Base-by-base conservation (phyloP, 2,797 vertebrate species). In the Prunella strophiata region DNA sequence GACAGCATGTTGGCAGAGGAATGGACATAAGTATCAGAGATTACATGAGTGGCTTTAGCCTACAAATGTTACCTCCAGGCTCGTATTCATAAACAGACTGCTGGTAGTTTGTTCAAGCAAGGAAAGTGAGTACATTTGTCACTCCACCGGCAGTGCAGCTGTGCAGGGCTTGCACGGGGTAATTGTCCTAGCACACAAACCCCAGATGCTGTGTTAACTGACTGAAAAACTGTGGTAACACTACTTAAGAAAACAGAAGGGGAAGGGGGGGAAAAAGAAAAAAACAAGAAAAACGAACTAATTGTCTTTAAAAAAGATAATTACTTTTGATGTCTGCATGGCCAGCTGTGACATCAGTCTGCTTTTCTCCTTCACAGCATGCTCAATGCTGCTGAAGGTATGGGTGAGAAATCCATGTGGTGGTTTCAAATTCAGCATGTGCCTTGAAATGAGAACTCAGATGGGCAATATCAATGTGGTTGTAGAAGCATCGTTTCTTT, bases 331-430 rank as follows among this genome's bases (percentile, higher is more conserved):
- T 86, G 95, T 94, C 80, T 92, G 17, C 68, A 51, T 13, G 72
- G 68, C 72, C 73, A 95, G 91, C 91, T 96, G 93, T 88, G 87
- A 29, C 52, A 54, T 73, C 74, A 16, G 27, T 93, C 88, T 94
- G 80, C 67, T 94, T 94, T 94, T 79, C 80, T 93, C 77, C 82
- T 61, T 95, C 71, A 29, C 80, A 86, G 65, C 43, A 55, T n/a
- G 29, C 57, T 65, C 34, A 21, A 1, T 5, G 20, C 45, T 89
- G 59, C 77, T 85, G 80, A 96, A 97, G 91, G 87, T 95, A 78
- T 59, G 85, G 79, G 90, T 88, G 70, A 93, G 81, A 95, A 94
- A 96, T 94, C 85, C 70, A 91, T 77, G 85, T 73, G 63, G 66
- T 73, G 30, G 47, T 89, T 94, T 92, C 88, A 84, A 95, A 91